These are phyloP conservation scores for Colletes latitarsis DNA, from an alignment of 1,140 invertebrate species.

Conservation along the genomic window DNA sequence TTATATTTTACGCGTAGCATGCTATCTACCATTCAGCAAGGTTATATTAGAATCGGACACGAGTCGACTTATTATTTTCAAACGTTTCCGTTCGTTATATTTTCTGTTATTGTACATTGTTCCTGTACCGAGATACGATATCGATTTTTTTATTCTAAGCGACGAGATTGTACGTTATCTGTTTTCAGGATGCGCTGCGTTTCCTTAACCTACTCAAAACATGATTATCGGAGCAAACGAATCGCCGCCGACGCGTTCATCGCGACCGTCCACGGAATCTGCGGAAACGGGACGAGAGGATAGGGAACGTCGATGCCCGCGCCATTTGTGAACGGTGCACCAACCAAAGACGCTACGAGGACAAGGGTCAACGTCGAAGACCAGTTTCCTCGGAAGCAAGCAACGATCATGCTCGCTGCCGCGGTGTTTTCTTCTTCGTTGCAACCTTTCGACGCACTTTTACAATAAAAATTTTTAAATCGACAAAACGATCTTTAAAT, in stretches of 20 bases:
- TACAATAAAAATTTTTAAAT: background rate
- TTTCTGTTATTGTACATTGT: too few relatives aligned
- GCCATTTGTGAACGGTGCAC: too few relatives aligned
- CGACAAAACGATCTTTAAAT: background rate
- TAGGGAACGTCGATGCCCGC: too few relatives aligned
- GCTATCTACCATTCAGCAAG: too few relatives aligned
- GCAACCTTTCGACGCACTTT: background rate
- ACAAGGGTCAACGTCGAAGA: background rate
- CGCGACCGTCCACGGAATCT: too few relatives aligned
- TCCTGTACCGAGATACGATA: too few relatives aligned
- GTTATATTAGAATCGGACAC: too few relatives aligned
- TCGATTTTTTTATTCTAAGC: too few relatives aligned
- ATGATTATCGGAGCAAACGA: background rate
- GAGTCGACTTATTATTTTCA: too few relatives aligned
- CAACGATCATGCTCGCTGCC: background rate
- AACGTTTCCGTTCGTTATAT: too few relatives aligned
- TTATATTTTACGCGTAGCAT: too few relatives aligned
- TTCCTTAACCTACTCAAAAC: background rate
- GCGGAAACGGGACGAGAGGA: too few relatives aligned
- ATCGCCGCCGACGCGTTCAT: background rate
- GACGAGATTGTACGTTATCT: background rate
- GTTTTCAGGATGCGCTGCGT: constrained; percentile 24
- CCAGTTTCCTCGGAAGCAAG: background rate
- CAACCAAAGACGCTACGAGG: background rate
- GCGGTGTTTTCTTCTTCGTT: background rate